Evolutionary conservation across 2,888 invertebrate species (phyloP), one percentile per base, ranked within the genome.

Genomic region (Auanema freiburgensis): DNA sequence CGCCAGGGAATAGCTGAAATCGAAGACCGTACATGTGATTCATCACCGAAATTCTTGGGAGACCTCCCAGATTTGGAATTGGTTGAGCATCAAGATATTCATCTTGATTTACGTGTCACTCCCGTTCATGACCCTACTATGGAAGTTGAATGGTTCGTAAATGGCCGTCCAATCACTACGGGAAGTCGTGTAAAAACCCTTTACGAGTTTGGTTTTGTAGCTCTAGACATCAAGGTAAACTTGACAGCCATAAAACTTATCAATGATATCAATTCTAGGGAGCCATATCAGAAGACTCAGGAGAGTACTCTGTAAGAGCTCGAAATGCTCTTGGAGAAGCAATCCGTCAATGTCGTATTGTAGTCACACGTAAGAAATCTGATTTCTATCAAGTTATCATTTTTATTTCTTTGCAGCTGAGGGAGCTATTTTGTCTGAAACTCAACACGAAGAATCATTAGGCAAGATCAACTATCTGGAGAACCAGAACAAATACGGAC

Each of bases 41-140:
- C 74, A 11, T 76, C 82, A 8, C 80, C 82, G n/a, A 72, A 79
- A 53, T 81, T 83, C 66, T 54, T 80, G 25, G 79, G 78, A 54
- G 74, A 79, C 43, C 68, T 84, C 18, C 67, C 72, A 40, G 77
- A 83, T 59, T 57, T 79, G 43, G 64, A 72, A 42, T 67, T 83
- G 54, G 68, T 76, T 42, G 83, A 83, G 63, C 74, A 74, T 57
- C 71, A 77, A 14, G 77, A 82, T 56, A 70, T 83, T 54, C 76
- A 79, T 65, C 68, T 83, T 46, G 81, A 83, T 46, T 67, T 81
- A 40, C 74, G 77, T 67, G 60, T 98, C 41, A 92, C 93, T 1
- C 97, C 98, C 0, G 92, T 96, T 23, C 95, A 96, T 81, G 98
- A 98, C 85, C 94, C 97, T 3, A 94, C 93, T 1, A 96, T 98